Evolutionary conservation across 2,888 invertebrate species (phyloP).

Genomic region (Strigamia crassipes): DNA sequence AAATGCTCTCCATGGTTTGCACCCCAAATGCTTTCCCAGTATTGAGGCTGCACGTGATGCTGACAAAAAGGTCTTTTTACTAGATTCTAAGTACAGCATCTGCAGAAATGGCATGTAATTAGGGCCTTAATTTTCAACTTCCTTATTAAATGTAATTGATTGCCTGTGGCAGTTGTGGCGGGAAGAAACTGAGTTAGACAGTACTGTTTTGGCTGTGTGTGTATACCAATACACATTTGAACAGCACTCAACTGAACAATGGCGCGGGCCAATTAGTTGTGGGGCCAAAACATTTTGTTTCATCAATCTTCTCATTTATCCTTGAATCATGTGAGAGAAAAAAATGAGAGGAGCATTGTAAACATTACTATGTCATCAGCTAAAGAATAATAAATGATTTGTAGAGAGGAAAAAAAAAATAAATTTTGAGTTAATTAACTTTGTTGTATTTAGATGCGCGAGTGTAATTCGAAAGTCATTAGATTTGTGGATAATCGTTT

Average conservation of each 20-base stretch:
- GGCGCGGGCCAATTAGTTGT: background rate
- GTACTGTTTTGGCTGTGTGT: constrained; percentile 13
- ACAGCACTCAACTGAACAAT: background rate
- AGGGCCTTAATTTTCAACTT: constrained; percentile 43
- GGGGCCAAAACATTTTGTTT: background rate
- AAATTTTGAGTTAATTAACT: too few species aligned
- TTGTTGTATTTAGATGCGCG: too few species aligned
- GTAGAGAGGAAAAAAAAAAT: too few species aligned
- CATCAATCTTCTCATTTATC: constrained; percentile 1
- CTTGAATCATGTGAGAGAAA: background rate
- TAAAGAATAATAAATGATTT: background rate
- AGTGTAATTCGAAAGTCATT: background rate
- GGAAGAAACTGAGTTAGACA: constrained; percentile 34
- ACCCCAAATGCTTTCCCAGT: constrained; percentile 3
- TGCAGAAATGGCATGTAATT: constrained; percentile 43
- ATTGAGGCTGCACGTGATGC: constrained; percentile 8
- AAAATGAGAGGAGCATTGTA: background rate
- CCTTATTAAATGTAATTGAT: constrained; percentile 37
- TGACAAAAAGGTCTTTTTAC: constrained; percentile 33
- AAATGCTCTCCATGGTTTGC: background rate
- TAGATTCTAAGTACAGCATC: constrained; percentile 33
- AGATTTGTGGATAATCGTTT: background rate
- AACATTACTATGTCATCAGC: background rate
- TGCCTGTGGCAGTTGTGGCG: constrained; percentile 32
- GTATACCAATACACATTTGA: constrained; percentile 13